Evolutionary conservation across 2,797 vertebrate genomes (phyloP).

Genomic region (Anguilla anguilla): DNA sequence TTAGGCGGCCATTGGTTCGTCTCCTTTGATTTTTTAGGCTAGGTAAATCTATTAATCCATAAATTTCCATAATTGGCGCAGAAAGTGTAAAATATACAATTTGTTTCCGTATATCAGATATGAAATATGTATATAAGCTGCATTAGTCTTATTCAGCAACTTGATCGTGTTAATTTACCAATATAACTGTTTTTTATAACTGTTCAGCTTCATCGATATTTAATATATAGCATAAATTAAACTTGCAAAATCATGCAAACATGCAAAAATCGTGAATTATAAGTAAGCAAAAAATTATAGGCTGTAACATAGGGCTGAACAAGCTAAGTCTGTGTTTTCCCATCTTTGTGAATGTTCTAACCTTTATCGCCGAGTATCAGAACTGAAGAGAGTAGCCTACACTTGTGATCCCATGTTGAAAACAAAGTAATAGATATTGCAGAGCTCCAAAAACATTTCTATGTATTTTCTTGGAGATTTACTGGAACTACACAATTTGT

Average conservation of each 20-base stretch:
- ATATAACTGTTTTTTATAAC: conserved; percentile 27
- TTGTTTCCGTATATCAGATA: neutral
- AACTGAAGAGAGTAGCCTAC: neutral
- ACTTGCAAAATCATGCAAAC: neutral
- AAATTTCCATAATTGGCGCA: neutral
- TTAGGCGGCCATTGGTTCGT: neutral
- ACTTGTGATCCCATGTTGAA: neutral
- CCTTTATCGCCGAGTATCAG: neutral
- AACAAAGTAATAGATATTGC: neutral
- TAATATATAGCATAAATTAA: neutral
- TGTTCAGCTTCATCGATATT: neutral
- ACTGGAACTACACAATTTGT: conserved; percentile 31
- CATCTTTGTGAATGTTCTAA: neutral
- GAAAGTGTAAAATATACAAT: neutral
- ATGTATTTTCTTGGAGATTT: neutral
- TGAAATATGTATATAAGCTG: neutral
- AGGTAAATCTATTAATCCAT: neutral
- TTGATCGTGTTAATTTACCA: neutral
- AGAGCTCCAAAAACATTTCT: neutral
- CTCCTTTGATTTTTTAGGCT: neutral
- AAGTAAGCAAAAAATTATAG: neutral
- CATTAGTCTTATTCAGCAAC: neutral
- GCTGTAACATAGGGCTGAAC: neutral
- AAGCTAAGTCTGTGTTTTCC: neutral
- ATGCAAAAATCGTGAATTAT: neutral